phyloP scores from a whole-genome alignment of 1,140 invertebrate genomes.

The Bombus waltoni region DNA sequence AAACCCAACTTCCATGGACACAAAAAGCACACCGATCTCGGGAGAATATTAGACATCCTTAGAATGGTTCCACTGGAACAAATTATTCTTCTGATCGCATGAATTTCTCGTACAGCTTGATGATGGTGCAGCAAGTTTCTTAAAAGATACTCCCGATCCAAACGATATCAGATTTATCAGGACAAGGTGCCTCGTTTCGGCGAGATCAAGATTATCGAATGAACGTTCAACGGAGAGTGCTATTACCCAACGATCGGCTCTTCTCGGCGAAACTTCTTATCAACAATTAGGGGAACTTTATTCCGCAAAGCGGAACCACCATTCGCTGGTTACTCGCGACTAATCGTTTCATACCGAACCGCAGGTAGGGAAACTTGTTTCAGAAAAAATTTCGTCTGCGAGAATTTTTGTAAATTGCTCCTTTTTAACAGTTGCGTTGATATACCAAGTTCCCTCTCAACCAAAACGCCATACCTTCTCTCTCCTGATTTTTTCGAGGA shows the following conservation, averaged over 20 bases:
- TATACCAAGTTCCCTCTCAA: not conserved
- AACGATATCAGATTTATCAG: not conserved
- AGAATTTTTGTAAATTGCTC: no score
- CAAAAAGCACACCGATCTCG: not conserved
- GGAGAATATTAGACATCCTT: not conserved
- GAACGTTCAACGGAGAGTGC: not conserved
- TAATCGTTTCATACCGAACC: not conserved
- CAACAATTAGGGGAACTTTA: not conserved
- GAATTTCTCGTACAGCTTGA: not conserved
- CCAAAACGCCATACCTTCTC: not conserved
- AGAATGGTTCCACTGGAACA: not conserved
- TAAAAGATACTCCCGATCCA: not conserved
- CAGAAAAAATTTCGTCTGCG: not conserved
- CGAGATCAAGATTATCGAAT: constrained; percentile 24
- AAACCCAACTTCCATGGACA: not conserved
- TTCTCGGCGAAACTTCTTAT: not conserved
- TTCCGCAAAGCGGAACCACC: no score
- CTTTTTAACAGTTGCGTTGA: no score
- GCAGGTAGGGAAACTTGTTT: not conserved
- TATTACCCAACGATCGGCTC: not conserved
- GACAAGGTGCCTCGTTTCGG: not conserved
- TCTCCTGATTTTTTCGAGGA: not conserved
- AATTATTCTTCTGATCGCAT: not conserved
- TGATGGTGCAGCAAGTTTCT: not conserved
- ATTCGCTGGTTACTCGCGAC: not conserved